phyloP scores from a whole-genome alignment of 1,140 invertebrate species.

The Drosophila guanche region DNA sequence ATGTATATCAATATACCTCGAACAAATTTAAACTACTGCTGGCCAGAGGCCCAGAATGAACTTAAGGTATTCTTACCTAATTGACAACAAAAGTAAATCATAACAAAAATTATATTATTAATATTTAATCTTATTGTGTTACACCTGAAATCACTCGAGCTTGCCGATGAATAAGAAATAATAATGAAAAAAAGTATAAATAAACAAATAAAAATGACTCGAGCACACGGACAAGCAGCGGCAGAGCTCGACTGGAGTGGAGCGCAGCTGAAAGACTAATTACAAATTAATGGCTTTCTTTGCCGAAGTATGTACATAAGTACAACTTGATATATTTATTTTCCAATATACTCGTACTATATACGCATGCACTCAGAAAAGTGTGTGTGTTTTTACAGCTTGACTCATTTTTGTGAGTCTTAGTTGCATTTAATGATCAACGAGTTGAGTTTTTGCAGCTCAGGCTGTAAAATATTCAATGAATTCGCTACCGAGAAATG shows the following conservation, averaged over 20 bases:
- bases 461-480: slow-evolving; percentile 34
- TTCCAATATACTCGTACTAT: slow-evolving; percentile 34
- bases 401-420: slow-evolving; percentile 37
- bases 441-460: slow-evolving; percentile 1
- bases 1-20: slow-evolving; percentile 21
- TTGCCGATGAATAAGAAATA: slow-evolving; percentile 62
- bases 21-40: slow-evolving; percentile 39
- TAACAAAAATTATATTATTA: slow-evolving; percentile 43
- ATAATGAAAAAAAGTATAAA: slow-evolving; percentile 63
- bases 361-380: slow-evolving; percentile 7
- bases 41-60: slow-evolving; percentile 59
- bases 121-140: slow-evolving; percentile 36
- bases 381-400: slow-evolving; percentile 26
- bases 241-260: slow-evolving; percentile 2
- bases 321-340: slow-evolving; percentile 49
- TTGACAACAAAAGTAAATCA: slow-evolving; percentile 71
- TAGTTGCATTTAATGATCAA: slow-evolving; percentile 57
- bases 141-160: slow-evolving; percentile 52
- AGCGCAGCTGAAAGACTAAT: slow-evolving; percentile 57
- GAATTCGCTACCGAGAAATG: slow-evolving; percentile 3
- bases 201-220: slow-evolving; percentile 65
- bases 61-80: slow-evolving; percentile 64
- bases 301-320: slow-evolving; percentile 51
- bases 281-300: slow-evolving; percentile 76
- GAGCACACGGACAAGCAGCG: slow-evolving; percentile 1